A percentile compares a stretch with the other conserved stretches of the same genome.
These are phyloP conservation scores for Herpailurus yagouaroundi DNA, from an alignment of 2,113 vertebrate genomes.

Conservation along the genomic window DNA sequence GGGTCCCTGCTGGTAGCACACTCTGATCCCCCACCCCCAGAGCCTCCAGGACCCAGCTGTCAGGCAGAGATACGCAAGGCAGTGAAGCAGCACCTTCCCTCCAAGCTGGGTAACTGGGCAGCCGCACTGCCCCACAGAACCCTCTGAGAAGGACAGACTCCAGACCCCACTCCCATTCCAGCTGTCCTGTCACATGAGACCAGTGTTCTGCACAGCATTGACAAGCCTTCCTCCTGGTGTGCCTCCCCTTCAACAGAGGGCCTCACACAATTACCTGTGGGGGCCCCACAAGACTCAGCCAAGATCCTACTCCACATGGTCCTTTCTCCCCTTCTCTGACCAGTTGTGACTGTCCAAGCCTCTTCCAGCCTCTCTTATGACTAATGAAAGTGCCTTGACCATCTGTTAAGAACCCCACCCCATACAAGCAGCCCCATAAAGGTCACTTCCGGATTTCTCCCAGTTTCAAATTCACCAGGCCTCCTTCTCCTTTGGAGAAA, in stretches of 20 bases:
- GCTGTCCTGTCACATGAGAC: not conserved
- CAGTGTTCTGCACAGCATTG: not conserved
- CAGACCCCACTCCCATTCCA: not conserved
- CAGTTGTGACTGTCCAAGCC: not conserved
- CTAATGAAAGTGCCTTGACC: slow-evolving; percentile 5
- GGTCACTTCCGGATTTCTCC: slow-evolving; percentile 38
- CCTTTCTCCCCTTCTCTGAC: not conserved
- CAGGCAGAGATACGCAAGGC: not conserved
- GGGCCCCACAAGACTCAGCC: not conserved
- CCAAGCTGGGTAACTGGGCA: not conserved
- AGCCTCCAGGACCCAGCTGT: not conserved
- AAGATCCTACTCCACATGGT: not conserved
- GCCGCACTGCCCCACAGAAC: not conserved
- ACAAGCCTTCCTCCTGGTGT: not conserved
- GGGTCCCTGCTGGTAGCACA: not conserved
- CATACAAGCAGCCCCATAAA: not conserved
- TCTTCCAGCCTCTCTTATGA: not conserved
- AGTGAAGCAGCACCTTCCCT: not conserved
- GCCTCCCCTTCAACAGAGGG: not conserved
- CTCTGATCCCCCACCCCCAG: not conserved
- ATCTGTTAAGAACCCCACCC: not conserved
- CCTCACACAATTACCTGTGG: not conserved
- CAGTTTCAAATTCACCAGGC: not conserved
- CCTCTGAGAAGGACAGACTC: not conserved
- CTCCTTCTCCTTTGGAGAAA: slow-evolving; percentile 34